phyloP scores from a whole-genome alignment of 1,140 invertebrate genomes.

The Drosophila bifasciata region DNA sequence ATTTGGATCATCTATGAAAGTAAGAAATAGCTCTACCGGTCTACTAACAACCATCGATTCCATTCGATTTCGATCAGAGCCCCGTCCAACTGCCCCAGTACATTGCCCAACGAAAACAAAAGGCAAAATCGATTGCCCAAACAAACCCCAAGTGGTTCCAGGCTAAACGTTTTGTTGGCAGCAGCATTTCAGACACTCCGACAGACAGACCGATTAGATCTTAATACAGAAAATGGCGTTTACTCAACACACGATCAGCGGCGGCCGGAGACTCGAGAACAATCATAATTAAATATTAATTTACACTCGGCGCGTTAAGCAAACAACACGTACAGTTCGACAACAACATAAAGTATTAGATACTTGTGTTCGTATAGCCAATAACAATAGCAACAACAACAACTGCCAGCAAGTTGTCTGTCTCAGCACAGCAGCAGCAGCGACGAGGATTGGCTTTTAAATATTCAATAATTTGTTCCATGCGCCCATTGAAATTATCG shows the following conservation, averaged over 20 bases:
- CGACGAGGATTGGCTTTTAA: constrained; percentile 44
- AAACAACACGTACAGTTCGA: constrained; percentile 69
- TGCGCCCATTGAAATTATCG: constrained; percentile 70
- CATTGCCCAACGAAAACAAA: constrained; percentile 21
- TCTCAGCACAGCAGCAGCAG: constrained; percentile 48
- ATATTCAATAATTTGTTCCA: constrained; percentile 69
- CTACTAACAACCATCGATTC: not conserved
- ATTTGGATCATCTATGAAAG: too few species aligned
- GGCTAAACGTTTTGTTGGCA: constrained; percentile 48
- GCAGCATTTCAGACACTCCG: constrained; percentile 48
- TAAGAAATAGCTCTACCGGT: too few species aligned
- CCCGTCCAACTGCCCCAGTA: too few species aligned
- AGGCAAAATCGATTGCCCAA: constrained; percentile 46
- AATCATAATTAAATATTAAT: constrained; percentile 80
- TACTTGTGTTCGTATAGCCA: too few species aligned
- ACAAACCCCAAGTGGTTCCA: constrained; percentile 16
- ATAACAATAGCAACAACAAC: constrained; percentile 20
- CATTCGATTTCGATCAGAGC: not conserved
- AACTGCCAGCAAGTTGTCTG: constrained; percentile 37
- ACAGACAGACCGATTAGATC: constrained; percentile 77
- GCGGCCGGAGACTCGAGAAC: constrained; percentile 45
- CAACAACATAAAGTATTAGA: constrained; percentile 20
- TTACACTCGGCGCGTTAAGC: constrained; percentile 77
- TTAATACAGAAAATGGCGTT: constrained; percentile 66
- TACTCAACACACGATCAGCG: constrained; percentile 50